phyloP scores from a whole-genome alignment of 2,797 vertebrate genomes.

The Falco columbarius region DNA sequence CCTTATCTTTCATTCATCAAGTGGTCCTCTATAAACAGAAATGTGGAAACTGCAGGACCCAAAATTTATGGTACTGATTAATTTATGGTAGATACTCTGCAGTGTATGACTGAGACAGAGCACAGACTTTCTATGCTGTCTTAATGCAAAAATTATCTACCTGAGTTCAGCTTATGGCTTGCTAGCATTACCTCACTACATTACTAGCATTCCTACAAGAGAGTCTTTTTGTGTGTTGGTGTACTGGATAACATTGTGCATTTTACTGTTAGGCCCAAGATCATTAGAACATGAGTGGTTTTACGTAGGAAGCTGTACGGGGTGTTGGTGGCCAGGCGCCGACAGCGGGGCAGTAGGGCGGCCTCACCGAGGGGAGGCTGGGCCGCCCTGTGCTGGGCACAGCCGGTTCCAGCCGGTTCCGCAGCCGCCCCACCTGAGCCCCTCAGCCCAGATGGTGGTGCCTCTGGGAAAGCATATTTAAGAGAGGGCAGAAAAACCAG shows the following conservation, averaged over 20 bases:
- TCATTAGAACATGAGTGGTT: background rate
- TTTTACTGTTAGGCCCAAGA: background rate
- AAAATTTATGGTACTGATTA: background rate
- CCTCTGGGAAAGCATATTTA: background rate
- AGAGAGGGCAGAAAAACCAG: background rate
- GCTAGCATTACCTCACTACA: background rate
- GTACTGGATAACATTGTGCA: background rate
- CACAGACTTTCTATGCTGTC: background rate
- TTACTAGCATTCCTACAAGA: no score
- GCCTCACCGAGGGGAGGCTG: background rate
- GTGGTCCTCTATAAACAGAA: background rate
- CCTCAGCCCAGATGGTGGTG: background rate
- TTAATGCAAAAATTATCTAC: background rate
- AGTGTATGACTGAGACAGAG: background rate
- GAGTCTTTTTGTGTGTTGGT: background rate
- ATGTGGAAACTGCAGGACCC: background rate
- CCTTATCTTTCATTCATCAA: background rate
- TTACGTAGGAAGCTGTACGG: background rate
- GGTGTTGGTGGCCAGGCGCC: rapidly evolving
- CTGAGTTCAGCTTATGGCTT: background rate
- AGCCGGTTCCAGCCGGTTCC: background rate
- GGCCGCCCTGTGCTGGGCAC: background rate
- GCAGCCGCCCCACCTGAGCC: background rate
- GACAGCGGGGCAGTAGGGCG: rapidly evolving
- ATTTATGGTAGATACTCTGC: background rate